Percentiles rank a stretch among this genome's conserved stretches.
phyloP scores from a whole-genome alignment of 2,888 invertebrate species.

The Athalia cordata region DNA sequence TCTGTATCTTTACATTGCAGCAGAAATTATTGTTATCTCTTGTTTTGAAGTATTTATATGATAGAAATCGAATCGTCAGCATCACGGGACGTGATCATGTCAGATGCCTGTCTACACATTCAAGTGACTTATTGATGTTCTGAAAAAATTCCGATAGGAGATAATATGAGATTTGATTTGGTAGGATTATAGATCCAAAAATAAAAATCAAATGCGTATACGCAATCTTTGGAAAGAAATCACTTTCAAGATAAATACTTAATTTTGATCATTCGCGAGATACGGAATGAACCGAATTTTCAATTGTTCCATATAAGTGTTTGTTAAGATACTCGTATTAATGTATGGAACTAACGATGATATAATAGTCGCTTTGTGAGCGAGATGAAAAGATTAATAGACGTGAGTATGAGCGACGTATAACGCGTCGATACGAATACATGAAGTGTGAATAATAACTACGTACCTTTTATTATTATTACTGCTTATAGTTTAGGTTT shows the following conservation, averaged over 20 bases:
- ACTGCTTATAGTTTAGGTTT: constrained; percentile 31
- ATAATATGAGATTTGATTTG: constrained; percentile 7
- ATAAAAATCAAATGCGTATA: background rate
- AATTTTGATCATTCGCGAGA: no score
- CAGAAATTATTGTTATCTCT: background rate
- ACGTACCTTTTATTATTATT: constrained; percentile 13
- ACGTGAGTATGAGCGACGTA: background rate
- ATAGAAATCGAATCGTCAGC: background rate
- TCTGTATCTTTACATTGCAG: background rate
- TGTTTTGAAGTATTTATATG: background rate
- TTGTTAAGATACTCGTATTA: no score
- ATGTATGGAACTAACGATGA: constrained; percentile 7
- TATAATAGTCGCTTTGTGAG: constrained; percentile 15
- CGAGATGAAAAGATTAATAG: background rate
- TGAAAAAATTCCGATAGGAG: background rate
- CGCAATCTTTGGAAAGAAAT: no score
- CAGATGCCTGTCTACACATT: background rate
- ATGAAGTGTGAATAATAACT: constrained; percentile 15
- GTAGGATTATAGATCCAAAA: background rate
- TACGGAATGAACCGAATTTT: no score
- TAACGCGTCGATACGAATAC: background rate
- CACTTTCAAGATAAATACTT: no score
- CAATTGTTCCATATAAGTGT: no score
- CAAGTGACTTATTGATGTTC: background rate
- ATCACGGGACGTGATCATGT: background rate